phyloP scores from a whole-genome alignment of 1,140 invertebrate genomes.

The Phymastichus coffea region DNA sequence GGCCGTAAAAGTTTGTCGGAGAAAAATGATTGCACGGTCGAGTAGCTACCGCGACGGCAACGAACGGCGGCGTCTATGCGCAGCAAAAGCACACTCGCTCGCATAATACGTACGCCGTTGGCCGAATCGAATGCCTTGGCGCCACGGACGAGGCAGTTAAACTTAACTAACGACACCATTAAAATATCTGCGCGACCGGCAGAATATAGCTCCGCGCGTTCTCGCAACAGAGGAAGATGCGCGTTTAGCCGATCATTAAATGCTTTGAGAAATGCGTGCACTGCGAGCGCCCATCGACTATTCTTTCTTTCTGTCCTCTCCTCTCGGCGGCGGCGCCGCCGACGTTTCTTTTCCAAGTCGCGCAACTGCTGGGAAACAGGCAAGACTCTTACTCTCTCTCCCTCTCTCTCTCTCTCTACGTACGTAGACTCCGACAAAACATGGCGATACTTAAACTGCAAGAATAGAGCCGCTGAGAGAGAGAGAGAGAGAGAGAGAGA shows the following conservation, averaged over 20 bases:
- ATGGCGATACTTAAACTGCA: not conserved
- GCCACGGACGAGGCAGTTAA: constrained; percentile 40
- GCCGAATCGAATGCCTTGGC: constrained; percentile 36
- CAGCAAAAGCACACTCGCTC: constrained; percentile 24
- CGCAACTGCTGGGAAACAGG: not conserved
- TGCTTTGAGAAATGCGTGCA: constrained; percentile 23
- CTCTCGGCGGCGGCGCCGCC: not conserved
- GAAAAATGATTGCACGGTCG: constrained; percentile 15
- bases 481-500: not conserved
- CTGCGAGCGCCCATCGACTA: not conserved
- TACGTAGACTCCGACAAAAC: not conserved
- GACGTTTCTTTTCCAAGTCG: not conserved
- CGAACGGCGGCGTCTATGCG: constrained; percentile 16
- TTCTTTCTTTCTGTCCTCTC: not conserved
- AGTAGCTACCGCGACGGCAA: constrained; percentile 5
- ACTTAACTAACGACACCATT: constrained; percentile 47
- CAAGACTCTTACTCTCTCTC: not conserved
- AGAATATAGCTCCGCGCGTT: too few relatives aligned
- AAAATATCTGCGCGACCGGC: constrained; percentile 45
- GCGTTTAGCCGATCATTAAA: constrained; percentile 30
- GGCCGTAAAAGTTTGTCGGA: constrained; percentile 22
- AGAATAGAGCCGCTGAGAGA: not conserved
- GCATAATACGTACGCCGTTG: constrained; percentile 31
- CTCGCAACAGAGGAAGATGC: constrained; percentile 10
- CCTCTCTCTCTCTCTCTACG: not conserved